Evolutionary conservation across 2,888 invertebrate genomes (phyloP).

Genomic region (Ceraclea dissimilis): DNA sequence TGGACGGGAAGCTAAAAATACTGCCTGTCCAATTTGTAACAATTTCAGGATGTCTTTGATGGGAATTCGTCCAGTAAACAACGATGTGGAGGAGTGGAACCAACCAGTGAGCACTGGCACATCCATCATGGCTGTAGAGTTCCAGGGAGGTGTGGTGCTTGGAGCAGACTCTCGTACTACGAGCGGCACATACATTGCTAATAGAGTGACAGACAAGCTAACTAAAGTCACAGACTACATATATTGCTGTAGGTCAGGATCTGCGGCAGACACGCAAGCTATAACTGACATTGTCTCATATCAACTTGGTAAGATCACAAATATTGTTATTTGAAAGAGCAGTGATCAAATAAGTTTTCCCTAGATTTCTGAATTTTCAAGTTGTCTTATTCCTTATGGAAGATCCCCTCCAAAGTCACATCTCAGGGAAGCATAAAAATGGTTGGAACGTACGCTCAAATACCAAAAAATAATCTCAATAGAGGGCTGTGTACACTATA

Average conservation of each 20-base stretch:
- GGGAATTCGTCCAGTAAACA: neutral
- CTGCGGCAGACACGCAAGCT: conserved; percentile 97
- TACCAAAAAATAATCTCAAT: too few species aligned
- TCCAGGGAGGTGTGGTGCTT: conserved; percentile 91
- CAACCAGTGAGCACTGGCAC: conserved; percentile 82
- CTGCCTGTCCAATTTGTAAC: too few species aligned
- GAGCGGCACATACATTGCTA: conserved; percentile 89
- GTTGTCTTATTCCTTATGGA: too few species aligned
- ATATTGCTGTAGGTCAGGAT: conserved; percentile 95
- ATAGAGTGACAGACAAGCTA: conserved; percentile 93
- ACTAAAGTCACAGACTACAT: conserved; percentile 90
- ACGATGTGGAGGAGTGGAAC: conserved; percentile 52
- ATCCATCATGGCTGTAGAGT: conserved; percentile 96
- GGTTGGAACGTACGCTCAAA: too few species aligned
- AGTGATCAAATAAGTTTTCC: too few species aligned
- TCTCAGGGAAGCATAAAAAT: too few species aligned
- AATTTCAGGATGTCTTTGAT: neutral
- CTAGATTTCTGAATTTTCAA: too few species aligned
- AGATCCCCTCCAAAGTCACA: too few species aligned
- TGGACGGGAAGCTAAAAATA: too few species aligned
- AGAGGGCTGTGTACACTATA: too few species aligned
- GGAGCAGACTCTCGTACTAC: conserved; percentile 98
- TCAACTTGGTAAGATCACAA: conserved; percentile 75
- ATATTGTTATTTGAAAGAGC: too few species aligned
- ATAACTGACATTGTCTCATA: conserved; percentile 93